Evolutionary conservation across 1,140 invertebrate species (phyloP).

Genomic region (Scaptomyza montana): DNA sequence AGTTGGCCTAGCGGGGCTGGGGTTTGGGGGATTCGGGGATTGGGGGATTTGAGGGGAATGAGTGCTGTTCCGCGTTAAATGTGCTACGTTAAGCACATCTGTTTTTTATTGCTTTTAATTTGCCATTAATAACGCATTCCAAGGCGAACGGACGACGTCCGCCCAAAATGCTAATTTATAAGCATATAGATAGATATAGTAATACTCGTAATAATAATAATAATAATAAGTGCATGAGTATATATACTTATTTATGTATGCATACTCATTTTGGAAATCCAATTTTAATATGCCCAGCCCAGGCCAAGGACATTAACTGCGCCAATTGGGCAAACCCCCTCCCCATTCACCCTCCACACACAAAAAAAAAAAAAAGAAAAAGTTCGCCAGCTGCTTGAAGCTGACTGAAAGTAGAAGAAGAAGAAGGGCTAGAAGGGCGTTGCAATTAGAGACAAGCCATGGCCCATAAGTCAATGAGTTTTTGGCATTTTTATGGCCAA

Average conservation of each 20-base stretch:
- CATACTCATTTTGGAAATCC: conserved; percentile 42
- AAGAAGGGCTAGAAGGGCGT: neutral
- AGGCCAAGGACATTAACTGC: conserved; percentile 39
- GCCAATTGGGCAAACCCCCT: conserved; percentile 3
- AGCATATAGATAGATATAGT: conserved; percentile 63
- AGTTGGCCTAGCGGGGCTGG: neutral
- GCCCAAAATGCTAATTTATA: conserved; percentile 76
- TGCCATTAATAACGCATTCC: conserved; percentile 83
- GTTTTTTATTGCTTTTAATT: conserved; percentile 84
- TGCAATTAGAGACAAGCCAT: conserved; percentile 43
- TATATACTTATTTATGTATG: conserved; percentile 18
- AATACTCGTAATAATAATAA: conserved; percentile 61
- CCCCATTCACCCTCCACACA: too few relatives aligned
- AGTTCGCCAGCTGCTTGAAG: conserved; percentile 18
- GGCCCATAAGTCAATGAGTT: conserved; percentile 77
- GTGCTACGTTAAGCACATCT: conserved; percentile 83
- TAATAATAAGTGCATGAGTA: conserved; percentile 41
- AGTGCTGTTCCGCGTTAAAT: conserved; percentile 56
- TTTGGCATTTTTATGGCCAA: conserved; percentile 74
- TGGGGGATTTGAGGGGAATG: neutral
- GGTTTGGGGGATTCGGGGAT: too few relatives aligned
- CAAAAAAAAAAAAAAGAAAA: neutral
- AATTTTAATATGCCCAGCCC: conserved; percentile 50
- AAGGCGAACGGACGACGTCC: conserved; percentile 56
- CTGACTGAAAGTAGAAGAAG: neutral